These are phyloP conservation scores for Gymnarchus niloticus DNA, from an alignment of 2,113 vertebrate species.

Conservation along the genomic window DNA sequence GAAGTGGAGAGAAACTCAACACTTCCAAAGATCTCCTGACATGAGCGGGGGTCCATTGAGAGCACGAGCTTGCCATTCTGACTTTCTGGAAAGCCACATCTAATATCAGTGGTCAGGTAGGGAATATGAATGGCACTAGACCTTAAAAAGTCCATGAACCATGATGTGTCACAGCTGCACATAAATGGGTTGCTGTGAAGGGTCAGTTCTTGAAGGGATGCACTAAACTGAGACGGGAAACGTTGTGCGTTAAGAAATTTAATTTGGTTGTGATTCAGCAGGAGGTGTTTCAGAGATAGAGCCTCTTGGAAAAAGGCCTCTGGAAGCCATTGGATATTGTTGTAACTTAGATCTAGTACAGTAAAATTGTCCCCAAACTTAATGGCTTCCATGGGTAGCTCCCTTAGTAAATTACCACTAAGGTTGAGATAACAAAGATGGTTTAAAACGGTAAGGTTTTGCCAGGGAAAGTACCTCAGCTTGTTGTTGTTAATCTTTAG, in stretches of 20 bases:
- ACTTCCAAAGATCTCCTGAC: conserved; percentile 68
- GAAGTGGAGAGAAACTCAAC: conserved; percentile 54
- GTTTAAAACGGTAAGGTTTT: conserved; percentile 50
- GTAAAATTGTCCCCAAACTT: conserved; percentile 46
- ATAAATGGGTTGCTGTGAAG: conserved; percentile 68
- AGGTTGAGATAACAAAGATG: conserved; percentile 59
- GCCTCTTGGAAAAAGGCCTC: conserved; percentile 56
- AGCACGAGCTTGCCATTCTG: conserved; percentile 56
- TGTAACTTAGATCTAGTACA: conserved; percentile 67
- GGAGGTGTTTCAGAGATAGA: conserved; percentile 43
- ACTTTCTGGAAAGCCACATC: conserved; percentile 63
- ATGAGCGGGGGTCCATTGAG: conserved; percentile 67
- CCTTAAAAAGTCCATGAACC: conserved; percentile 67
- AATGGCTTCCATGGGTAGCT: conserved; percentile 36
- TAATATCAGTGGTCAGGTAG: conserved; percentile 55
- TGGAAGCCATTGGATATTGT: conserved; percentile 57
- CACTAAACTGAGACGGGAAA: conserved; percentile 49
- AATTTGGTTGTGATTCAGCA: conserved; percentile 59
- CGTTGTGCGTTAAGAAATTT: conserved; percentile 49
- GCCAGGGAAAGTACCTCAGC: conserved; percentile 62
- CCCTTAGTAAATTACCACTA: conserved; percentile 53
- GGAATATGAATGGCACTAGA: conserved; percentile 52
- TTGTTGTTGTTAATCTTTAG: conserved; percentile 56
- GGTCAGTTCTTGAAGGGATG: conserved; percentile 49
- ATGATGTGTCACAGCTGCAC: conserved; percentile 66